phyloP scores from a whole-genome alignment of 2,113 vertebrate genomes.

The Symphodus melops region DNA sequence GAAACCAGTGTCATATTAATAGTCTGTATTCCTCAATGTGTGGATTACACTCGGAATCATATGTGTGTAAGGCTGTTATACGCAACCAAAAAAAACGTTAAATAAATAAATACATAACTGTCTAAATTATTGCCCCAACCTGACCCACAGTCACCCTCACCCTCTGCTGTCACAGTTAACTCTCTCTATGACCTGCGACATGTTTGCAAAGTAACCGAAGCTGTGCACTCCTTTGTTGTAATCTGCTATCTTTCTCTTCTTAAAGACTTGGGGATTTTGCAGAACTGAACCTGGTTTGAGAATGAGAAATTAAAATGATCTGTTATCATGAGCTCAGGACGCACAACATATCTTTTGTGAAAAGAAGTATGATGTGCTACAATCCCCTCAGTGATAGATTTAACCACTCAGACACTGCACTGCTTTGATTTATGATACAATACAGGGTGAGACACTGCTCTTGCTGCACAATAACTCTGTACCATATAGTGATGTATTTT shows the following conservation, averaged over 20 bases:
- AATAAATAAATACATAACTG: too few species aligned
- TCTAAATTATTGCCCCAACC: too few species aligned
- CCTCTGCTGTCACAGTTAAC: too few species aligned
- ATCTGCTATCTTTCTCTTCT: slow-evolving; percentile 63
- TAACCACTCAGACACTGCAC: slow-evolving; percentile 46
- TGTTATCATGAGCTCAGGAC: slow-evolving; percentile 67
- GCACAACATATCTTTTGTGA: slow-evolving; percentile 59
- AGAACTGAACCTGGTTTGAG: slow-evolving; percentile 60
- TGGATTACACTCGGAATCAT: too few species aligned
- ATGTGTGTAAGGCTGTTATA: too few species aligned
- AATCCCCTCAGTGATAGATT: slow-evolving; percentile 69
- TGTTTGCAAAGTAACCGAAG: too few species aligned
- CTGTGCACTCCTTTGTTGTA: slow-evolving; percentile 11
- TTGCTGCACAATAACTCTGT: slow-evolving; percentile 44
- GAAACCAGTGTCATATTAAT: too few species aligned
- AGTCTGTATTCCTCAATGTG: too few species aligned
- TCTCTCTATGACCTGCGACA: too few species aligned
- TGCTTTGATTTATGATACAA: slow-evolving; percentile 73
- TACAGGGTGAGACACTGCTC: slow-evolving; percentile 50
- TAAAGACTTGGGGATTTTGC: slow-evolving; percentile 64
- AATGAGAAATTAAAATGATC: too few species aligned
- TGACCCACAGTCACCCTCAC: too few species aligned
- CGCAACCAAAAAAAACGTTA: too few species aligned
- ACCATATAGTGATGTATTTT: slow-evolving; percentile 58
- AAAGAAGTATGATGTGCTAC: slow-evolving; percentile 51